Conservation (phyloP, 2,888 invertebrate genomes). For the Stramonita haemastoma region DNA sequence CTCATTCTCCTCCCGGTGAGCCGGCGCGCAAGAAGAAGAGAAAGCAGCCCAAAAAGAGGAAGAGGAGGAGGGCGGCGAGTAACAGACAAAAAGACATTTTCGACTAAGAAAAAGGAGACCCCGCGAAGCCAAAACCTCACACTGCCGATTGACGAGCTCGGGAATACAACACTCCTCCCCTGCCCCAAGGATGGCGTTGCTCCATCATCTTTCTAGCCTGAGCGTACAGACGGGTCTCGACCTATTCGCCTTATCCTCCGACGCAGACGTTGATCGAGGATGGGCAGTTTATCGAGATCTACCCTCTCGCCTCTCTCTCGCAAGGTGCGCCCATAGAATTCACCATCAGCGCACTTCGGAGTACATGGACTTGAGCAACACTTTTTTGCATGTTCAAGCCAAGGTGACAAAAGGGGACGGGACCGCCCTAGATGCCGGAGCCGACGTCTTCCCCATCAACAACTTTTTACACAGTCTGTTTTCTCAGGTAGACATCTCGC, state of each 20-base stretch:
- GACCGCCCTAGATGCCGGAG: neutral
- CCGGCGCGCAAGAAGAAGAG: neutral
- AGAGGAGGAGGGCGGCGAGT: neutral
- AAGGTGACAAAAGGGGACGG: slow-evolving; percentile 26
- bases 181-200: neutral
- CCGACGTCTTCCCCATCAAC: neutral
- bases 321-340: no score
- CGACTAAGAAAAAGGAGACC: neutral
- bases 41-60: neutral
- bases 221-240: no score
- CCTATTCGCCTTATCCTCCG: neutral
- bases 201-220: neutral
- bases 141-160: no score
- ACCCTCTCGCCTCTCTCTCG: no score
- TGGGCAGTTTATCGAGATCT: slow-evolving; percentile 40
- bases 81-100: neutral
- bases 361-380: neutral
- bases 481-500: neutral
- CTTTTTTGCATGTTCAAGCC: neutral
- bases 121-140: no score
- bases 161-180: neutral
- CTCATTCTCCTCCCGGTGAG: no score
- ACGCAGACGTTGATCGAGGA: slow-evolving; percentile 36
- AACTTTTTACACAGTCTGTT: slow-evolving; percentile 1
- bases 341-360: neutral